Base-by-base conservation (phyloP, 2,888 invertebrate species). In the Philonicus albiceps region DNA sequence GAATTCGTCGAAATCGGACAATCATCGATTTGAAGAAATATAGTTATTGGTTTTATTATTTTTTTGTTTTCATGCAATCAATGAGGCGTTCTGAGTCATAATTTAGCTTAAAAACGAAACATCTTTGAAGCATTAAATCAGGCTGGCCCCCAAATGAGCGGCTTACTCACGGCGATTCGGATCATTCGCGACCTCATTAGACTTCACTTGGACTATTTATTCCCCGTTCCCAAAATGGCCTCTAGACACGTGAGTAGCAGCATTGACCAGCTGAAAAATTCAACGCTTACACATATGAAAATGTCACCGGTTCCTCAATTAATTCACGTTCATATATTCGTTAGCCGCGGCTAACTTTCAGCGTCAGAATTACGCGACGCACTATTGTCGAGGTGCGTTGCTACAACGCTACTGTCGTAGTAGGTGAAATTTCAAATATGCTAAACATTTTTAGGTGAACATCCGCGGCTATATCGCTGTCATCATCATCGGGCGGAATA, bases 31-130 rank as follows among this genome's bases (percentile, higher is more conserved):
- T 6, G 31, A 31, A 31, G 74, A 74, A 34, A 34, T 74, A 7
- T 74, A 19, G 31, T 31, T 27, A 74, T 74, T 22, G 49, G 11
- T 11, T 6, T 34, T 3, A 6, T 3, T 3, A 4, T 34, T 37
- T 55, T 13, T 43, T 76, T 40, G n/a, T 64, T 64, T 31, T n/a
- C 34, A 81, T 81, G 22, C 22, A 81, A 34, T 81, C 81, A 53
- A 80, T 80, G 80, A 80, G 53, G 80, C 53, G 31, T 80, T 80
- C 49, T 80, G 53, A 80, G 55, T 81, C 81, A 81, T 81, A 64
- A 34, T 4, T 19, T 43, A 30, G 34, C 37, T 53, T 64, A 19
- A 37, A 74, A n/a, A 31, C 31, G 13, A 64, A 81, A 49, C 27
- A 31, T 53, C 80, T 30, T 6, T 80, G n/a, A 27, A 81, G 34